Evolutionary conservation across 2,797 vertebrate species (phyloP).

Genomic region (Capromys pilorides): DNA sequence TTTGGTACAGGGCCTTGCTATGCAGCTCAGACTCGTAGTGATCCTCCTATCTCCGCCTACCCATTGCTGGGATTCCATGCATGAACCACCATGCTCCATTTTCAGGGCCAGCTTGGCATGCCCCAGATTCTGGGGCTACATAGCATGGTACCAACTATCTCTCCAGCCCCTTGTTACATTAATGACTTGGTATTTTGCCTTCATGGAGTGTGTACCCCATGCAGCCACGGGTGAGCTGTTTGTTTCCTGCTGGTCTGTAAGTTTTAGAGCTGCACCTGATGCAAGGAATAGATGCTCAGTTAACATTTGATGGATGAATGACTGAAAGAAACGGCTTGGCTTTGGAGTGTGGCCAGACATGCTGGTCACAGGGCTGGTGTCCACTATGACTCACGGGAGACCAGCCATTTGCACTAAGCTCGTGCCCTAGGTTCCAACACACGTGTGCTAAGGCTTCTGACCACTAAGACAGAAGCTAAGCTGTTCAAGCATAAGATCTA

Average conservation of each 20-base stretch:
- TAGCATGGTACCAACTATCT: no score
- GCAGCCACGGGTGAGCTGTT: not conserved
- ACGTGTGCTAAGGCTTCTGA: not conserved
- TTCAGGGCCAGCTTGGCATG: no score
- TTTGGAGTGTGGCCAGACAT: not conserved
- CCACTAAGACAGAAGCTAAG: not conserved
- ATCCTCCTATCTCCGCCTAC: no score
- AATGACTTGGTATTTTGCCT: not conserved
- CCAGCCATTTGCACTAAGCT: not conserved
- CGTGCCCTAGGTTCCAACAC: not conserved
- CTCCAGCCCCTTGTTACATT: no score
- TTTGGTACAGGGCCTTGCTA: no score
- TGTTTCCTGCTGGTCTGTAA: not conserved
- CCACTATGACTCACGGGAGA: not conserved
- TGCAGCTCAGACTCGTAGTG: no score
- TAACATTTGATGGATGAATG: not conserved
- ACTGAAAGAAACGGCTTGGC: not conserved
- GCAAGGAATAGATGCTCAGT: not conserved
- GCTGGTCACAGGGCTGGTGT: not conserved
- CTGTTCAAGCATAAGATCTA: not conserved
- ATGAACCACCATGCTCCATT: no score
- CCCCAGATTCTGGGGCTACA: no score
- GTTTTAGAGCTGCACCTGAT: not conserved
- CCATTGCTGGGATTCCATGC: no score
- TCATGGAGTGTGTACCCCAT: not conserved